phyloP scores from a whole-genome alignment of 2,888 invertebrate genomes.

The Boloria euphrosyne region DNA sequence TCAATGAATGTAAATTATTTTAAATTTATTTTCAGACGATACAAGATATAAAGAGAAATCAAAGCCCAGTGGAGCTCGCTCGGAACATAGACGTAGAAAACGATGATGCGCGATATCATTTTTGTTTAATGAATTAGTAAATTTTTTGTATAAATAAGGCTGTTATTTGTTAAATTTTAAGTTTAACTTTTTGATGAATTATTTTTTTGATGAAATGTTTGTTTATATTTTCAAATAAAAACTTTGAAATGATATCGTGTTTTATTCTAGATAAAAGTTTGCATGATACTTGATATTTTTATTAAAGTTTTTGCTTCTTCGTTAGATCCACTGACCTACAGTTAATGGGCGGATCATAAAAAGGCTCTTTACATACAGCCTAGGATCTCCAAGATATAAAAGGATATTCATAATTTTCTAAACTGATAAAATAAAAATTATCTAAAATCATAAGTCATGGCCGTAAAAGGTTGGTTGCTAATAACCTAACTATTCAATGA shows the following conservation, averaged over 20 bases:
- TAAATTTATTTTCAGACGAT: constrained; percentile 56
- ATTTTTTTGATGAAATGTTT: neutral
- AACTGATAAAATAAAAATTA: no score
- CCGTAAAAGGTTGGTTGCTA: no score
- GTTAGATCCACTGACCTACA: no score
- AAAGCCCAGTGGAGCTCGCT: constrained; percentile 65
- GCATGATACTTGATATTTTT: no score
- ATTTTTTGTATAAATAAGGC: constrained; percentile 2
- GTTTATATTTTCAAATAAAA: constrained; percentile 9
- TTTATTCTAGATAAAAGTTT: neutral
- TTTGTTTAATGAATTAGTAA: neutral
- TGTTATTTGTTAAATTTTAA: constrained; percentile 4
- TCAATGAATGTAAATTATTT: neutral
- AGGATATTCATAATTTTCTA: no score
- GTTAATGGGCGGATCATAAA: no score
- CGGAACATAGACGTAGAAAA: constrained; percentile 72
- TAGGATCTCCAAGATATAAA: no score
- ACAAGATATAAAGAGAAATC: constrained; percentile 69
- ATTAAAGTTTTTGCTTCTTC: no score
- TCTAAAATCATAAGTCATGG: no score
- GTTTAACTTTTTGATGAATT: neutral
- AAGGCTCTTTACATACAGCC: no score
- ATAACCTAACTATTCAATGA: no score
- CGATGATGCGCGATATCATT: constrained; percentile 50
- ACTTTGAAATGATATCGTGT: neutral